Evolutionary conservation across 2,888 invertebrate species (phyloP), one percentile per base, ranked within the genome.

Genomic region (Diadromus collaris): DNA sequence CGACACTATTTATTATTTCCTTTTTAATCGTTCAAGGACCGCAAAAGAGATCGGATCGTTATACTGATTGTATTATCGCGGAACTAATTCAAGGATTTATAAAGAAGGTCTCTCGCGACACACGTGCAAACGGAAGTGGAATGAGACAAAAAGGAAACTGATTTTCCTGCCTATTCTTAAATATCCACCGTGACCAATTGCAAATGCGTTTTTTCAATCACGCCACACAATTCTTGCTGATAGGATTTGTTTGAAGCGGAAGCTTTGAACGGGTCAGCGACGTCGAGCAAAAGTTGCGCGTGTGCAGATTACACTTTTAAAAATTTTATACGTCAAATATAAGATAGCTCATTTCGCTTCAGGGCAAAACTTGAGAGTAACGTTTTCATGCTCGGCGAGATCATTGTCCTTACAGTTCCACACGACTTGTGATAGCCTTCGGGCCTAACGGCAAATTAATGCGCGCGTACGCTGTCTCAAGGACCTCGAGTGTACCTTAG

Each of bases 11-110:
- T 27, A n/a, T 38, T 38, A 38, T 54, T 7, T 68, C 46, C 56
- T n/a, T 60, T 32, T 64, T 34, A 38, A 48, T 48, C 21, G 6
- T 46, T 48, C 73, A 78, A 72, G 77, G 77, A 71, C 27, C 38
- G 24, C 24, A 21, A 51, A 24, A 21, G 46, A 46, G 10, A 46
- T 64, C 63, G 6, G 46, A 46, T 46, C 7, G 24, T n/a, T 10
- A n/a, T 13, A 21, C 27, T 10, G 29, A 16, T 16, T 13, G 29
- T 10, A 64, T 19, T 64, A 46, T n/a, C 44, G 63, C 63, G 63
- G 63, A 64, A 64, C 41, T 64, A 16, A 64, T 46, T 64, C 63
- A 64, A 64, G 63, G 63, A 6, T 41, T 19, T n/a, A 9, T 19
- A n/a, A n/a, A n/a, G 63, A 46, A 64, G 63, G 63, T 64, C 63